Evolutionary conservation across 2,888 invertebrate species (phyloP).

Genomic region (Heteromyza rotundicornis): DNA sequence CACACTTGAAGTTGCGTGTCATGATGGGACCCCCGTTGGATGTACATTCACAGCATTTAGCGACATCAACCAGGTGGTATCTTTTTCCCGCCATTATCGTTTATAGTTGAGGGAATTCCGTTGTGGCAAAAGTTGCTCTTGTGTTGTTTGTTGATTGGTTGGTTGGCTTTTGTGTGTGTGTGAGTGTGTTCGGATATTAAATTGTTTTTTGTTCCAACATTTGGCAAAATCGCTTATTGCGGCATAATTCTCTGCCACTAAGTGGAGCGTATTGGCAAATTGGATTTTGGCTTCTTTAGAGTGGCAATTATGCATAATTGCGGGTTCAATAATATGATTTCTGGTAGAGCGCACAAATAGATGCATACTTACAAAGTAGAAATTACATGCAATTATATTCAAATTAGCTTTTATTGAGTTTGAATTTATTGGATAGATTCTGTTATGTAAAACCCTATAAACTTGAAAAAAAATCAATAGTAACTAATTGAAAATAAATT

Average conservation of each 20-base stretch:
- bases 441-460: too few relatives aligned
- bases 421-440: too few relatives aligned
- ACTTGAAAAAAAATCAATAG: too few relatives aligned
- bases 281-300: background rate
- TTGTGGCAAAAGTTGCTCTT: conserved; percentile 3
- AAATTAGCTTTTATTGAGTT: too few relatives aligned
- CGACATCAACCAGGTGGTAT: conserved; percentile 8
- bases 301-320: conserved; percentile 3
- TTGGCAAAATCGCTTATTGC: conserved; percentile 8
- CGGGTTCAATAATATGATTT: too few relatives aligned
- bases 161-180: background rate
- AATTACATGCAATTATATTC: too few relatives aligned
- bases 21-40: too few relatives aligned
- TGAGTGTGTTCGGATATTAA: background rate
- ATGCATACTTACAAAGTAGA: too few relatives aligned
- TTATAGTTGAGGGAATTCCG: background rate
- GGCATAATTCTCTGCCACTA: background rate
- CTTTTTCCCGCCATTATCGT: conserved; percentile 3
- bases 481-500: too few relatives aligned
- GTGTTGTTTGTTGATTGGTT: background rate
- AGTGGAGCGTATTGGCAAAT: too few relatives aligned
- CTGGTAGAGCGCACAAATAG: too few relatives aligned
- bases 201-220: conserved; percentile 13
- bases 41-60: background rate
- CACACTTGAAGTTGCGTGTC: background rate